Evolutionary conservation across 2,888 invertebrate species (phyloP), one percentile per base, ranked within the genome.

Genomic region (Ochropacha duplaris): DNA sequence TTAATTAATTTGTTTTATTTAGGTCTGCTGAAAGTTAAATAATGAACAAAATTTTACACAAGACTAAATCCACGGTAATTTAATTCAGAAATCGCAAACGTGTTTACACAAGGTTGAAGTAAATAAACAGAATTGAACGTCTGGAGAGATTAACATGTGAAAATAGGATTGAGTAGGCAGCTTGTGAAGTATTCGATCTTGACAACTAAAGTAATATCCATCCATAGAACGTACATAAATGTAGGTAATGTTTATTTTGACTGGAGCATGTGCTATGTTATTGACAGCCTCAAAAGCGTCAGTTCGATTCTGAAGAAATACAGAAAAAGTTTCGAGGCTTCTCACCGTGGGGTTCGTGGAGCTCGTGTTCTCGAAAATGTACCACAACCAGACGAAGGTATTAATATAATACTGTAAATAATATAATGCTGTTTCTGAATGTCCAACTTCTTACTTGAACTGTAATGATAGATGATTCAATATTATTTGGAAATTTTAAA

Each of bases 311-410:
- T 4, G 82, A 77, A 39, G 86, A 88, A 39, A 72, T 88, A 28
- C 90, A 91, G 69, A 88, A 83, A 64, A 83, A 79, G 59, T 88
- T 88, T 59, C 79, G 94, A 28, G 93, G 95, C 14, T 96, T 96
- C 76, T 95, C 95, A 1, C 94, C 94, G 68, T 98, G 98, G 98
- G 95, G 96, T 44, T 90, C 95, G 31, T 98, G 98, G 98, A 96
- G 96, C 0, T 89, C 94, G 12, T 98, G 98, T 79, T 95, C 96
- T 0, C 93, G 94, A 62, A 94, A 95, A 66, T 98, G 98, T 81
- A 95, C 95, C 19, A 97, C 98, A 2, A 93, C 95, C 39, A 94
- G 98, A 68, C 94, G 94, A 79, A 95, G 96, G 96, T 96, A 82
- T 78, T 19, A 31, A 31, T 1, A 12, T 6, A 12, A 28, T n/a